A percentile compares a stretch with the other conserved stretches of the same genome.
Evolutionary conservation across 2,797 vertebrate species (phyloP).

Genomic region (Sciurus carolinensis): DNA sequence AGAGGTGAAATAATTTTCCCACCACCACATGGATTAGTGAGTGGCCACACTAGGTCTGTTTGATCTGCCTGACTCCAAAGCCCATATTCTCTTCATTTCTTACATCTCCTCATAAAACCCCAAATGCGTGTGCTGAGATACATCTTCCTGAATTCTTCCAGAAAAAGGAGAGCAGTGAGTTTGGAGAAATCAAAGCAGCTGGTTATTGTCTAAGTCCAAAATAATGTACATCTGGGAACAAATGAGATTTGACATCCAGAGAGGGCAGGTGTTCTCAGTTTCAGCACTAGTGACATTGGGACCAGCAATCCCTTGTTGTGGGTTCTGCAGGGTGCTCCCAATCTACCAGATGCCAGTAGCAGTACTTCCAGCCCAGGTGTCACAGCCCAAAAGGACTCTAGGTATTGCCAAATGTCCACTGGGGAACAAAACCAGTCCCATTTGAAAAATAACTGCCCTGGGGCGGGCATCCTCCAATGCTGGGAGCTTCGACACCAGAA

Average conservation of each 20-base stretch:
- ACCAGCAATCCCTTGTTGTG: not conserved
- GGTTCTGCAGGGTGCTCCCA: not conserved
- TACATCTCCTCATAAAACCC: not conserved
- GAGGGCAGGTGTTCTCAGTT: not conserved
- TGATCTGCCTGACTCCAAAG: not conserved
- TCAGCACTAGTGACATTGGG: not conserved
- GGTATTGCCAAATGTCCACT: not conserved
- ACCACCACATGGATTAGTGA: not conserved
- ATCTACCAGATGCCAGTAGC: not conserved
- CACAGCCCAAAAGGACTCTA: not conserved
- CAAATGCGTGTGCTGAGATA: fast-evolving
- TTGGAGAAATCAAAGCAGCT: not conserved
- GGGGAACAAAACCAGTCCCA: not conserved
- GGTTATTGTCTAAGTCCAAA: not conserved
- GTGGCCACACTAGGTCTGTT: not conserved
- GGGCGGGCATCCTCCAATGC: not conserved
- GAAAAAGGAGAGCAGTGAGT: not conserved
- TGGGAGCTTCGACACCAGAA: not conserved
- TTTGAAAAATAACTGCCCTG: not conserved
- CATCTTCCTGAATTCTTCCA: not conserved
- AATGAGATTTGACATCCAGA: not conserved
- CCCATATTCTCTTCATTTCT: not conserved
- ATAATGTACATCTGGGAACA: not conserved
- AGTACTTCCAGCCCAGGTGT: not conserved
- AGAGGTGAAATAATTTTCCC: not conserved